Evolutionary conservation across 2,797 vertebrate genomes (phyloP), one percentile per base, ranked within the genome.

Genomic region (Nothura maculosa): DNA sequence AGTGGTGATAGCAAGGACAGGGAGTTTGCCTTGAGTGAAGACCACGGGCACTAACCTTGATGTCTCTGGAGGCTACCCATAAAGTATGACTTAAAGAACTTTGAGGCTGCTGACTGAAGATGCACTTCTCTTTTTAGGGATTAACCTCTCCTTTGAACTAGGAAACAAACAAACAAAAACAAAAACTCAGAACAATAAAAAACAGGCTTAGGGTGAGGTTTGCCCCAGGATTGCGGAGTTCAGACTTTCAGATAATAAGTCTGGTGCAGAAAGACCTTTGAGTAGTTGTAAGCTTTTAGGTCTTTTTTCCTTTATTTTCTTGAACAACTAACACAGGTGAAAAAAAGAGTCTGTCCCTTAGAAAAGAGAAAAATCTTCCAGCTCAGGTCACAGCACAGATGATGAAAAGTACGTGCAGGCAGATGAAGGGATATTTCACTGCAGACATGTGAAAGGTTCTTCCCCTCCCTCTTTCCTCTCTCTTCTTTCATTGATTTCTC

Each of bases 401-500:
- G 95, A 94, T 93, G 90, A 95, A 83, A 94, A 94, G 66, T 89
- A 89, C 95, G 87, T 87, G n/a, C 47, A 81, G 85, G 83, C 91
- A 84, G 92, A 93, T 79, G 83, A 90, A 96, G 64, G 81, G 78
- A 60, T 93, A 69, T 88, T 94, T 93, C 87, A 67, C 67, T 73
- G 86, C 54, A 88, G 67, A 89, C 92, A 61, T 2, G 79, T 61
- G 78, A 83, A 85, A 85, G 38, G 66, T 36, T 82, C 70, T 20
- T 47, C 57, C 77, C 78, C 47, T 86, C 61, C 61, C 76, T 43
- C 28, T 77, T 93, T 90, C 85, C 79, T 93, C 79, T 92, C 83
- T 81, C 84, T 95, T 84, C 85, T 92, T 94, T 93, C 94, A 95
- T 96, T 94, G 96, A 95, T 96, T 95, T 92, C 73, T 73, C 69